phyloP scores from a whole-genome alignment of 2,888 invertebrate genomes.

The Phlogophora meticulosa region DNA sequence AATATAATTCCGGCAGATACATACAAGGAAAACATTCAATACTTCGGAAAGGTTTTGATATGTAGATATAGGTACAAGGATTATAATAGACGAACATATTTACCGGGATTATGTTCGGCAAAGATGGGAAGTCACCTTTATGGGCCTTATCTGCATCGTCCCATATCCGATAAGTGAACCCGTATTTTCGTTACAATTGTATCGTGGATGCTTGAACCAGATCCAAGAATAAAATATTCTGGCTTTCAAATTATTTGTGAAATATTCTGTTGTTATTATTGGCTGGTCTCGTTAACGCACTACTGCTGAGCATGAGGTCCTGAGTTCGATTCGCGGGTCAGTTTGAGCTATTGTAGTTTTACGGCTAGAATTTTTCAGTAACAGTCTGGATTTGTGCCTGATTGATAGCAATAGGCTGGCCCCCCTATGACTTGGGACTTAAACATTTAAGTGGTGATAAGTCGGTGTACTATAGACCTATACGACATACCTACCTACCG shows the following conservation, averaged over 20 bases:
- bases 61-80: constrained; percentile 20
- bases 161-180: constrained; percentile 14
- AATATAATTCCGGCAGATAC: constrained; percentile 9
- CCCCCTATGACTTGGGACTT: no score
- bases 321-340: no score
- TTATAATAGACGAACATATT: constrained; percentile 20
- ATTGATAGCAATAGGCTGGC: no score
- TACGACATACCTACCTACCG: no score
- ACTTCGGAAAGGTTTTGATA: neutral
- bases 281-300: no score
- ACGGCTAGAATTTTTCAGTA: no score
- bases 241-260: neutral
- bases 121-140: constrained; percentile 12
- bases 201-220: neutral
- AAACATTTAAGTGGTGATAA: no score
- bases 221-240: constrained; percentile 3
- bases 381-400: no score
- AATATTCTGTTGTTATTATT: neutral
- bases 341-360: no score
- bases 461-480: no score
- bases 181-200: constrained; percentile 3
- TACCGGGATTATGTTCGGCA: constrained; percentile 4
- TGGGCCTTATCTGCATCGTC: neutral
- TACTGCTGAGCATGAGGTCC: no score
- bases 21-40: constrained; percentile 16